These are phyloP conservation scores for Psix sp. DNA, from an alignment of 1,140 invertebrate species.

Conservation along the genomic window DNA sequence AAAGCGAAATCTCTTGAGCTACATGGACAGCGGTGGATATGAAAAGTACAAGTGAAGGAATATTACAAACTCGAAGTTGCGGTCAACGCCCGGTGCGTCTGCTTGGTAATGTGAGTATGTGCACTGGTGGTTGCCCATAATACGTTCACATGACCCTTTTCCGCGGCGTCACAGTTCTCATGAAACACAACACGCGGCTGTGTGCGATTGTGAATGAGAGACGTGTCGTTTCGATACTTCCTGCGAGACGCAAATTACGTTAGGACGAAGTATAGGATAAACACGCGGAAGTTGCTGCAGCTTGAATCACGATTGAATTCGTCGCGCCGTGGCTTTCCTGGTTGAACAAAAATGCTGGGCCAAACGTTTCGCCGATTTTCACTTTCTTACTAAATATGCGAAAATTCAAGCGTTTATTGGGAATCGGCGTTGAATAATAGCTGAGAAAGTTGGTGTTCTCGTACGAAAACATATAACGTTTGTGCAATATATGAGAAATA, in stretches of 20 bases:
- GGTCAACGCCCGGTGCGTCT: slow-evolving; percentile 72
- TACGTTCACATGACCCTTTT: slow-evolving; percentile 76
- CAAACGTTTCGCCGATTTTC: slow-evolving; percentile 13
- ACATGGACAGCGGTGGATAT: slow-evolving; percentile 22
- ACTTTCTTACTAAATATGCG: slow-evolving; percentile 27
- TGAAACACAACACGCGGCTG: slow-evolving; percentile 72
- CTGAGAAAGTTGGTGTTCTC: slow-evolving; percentile 16
- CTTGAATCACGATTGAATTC: slow-evolving; percentile 9
- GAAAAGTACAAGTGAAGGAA: slow-evolving; percentile 52
- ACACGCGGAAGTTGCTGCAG: slow-evolving; percentile 34
- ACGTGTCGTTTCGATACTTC: slow-evolving; percentile 76
- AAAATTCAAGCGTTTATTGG: slow-evolving; percentile 5
- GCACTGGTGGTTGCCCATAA: slow-evolving; percentile 69
- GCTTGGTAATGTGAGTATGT: slow-evolving; percentile 68
- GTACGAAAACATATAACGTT: too few species aligned
- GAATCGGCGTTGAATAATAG: slow-evolving; percentile 11
- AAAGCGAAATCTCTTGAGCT: slow-evolving; percentile 12
- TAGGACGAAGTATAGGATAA: slow-evolving; percentile 31
- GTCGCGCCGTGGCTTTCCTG: neutral
- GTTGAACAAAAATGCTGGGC: slow-evolving; percentile 1
- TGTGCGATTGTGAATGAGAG: slow-evolving; percentile 70
- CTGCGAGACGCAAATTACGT: slow-evolving; percentile 67
- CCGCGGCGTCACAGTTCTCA: slow-evolving; percentile 75
- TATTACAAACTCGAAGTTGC: slow-evolving; percentile 44
- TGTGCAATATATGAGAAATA: too few species aligned